Evolutionary conservation across 2,797 vertebrate species (phyloP).

Genomic region (Pangasius larnaudii): DNA sequence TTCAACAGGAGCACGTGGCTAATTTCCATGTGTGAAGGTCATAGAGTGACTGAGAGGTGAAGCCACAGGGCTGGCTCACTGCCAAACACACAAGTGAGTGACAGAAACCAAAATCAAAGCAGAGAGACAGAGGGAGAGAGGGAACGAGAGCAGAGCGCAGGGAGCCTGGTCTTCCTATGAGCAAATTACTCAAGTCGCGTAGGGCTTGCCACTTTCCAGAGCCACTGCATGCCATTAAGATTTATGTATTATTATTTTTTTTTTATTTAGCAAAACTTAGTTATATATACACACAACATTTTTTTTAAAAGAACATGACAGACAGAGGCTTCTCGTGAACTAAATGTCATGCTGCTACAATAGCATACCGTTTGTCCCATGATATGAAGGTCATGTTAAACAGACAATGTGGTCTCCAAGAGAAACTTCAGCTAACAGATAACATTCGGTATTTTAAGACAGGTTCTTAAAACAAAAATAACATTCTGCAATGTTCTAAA

Average conservation of each 20-base stretch:
- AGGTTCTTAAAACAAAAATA: not conserved
- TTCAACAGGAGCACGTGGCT: conserved; percentile 83
- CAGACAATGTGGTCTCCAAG: not conserved
- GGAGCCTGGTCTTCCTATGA: not conserved
- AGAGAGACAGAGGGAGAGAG: conserved; percentile 24
- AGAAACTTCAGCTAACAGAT: not conserved
- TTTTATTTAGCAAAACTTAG: not conserved
- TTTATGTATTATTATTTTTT: not conserved
- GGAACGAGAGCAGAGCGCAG: not conserved
- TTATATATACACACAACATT: not conserved
- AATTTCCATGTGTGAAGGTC: conserved; percentile 94
- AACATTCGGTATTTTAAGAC: not conserved
- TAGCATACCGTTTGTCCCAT: not conserved
- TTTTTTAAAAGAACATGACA: not conserved
- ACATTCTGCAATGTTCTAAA: not conserved
- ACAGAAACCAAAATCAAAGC: conserved; percentile 28
- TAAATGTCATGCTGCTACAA: not conserved
- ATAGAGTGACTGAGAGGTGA: conserved; percentile 79
- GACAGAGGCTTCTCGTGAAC: not conserved
- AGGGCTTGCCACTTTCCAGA: not conserved
- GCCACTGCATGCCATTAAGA: not conserved
- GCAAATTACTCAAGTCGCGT: not conserved
- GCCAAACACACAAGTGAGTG: conserved; percentile 74
- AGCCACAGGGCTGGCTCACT: conserved; percentile 76
- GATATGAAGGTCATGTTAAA: too few relatives aligned